Evolutionary conservation across 2,113 vertebrate genomes (phyloP), one percentile per base, ranked within the genome.

Genomic region (Eidolon helvum): DNA sequence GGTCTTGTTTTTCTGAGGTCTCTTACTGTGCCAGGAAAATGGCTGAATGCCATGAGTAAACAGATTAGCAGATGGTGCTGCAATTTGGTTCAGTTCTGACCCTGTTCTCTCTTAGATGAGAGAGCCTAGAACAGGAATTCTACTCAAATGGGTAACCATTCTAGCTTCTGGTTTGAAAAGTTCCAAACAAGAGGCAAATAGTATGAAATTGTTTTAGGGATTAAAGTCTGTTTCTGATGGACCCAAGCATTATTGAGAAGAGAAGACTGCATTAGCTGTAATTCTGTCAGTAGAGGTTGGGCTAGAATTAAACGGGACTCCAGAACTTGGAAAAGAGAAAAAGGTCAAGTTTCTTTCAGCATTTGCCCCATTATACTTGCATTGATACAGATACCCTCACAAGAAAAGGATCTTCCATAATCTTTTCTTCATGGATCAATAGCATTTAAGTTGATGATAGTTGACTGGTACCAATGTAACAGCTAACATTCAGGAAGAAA

Each of bases 61-160:
- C 7, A n/a, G 89, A 77, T 19, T 90, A 87, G 35, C 71, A 95
- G 80, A 92, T 72, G 75, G 94, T 94, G 45, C 59, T 94, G 14
- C 61, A 84, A 91, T 90, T 93, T 96, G 63, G 74, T 95, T 92
- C 87, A 75, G 30, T 92, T 96, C n/a, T 94, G 79, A 95, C 65
- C 55, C 83, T 95, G 63, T 80, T 92, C 75, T 40, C 26, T 80
- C 53, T 82, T 71, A 79, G 21, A 21, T 33, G 33, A 94, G 45
- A 80, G 38, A 88, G 40, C 71, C 65, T 95, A 66, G 45, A 94
- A 88, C 21, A 86, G n/a, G 45, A 85, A 80, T 92, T 33, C 2
- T n/a, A 63, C 30, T 94, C 48, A 92, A 79, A 87, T 80, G 24
- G 69, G 28, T 91, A 92, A 82, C 19, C 30, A 22, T 79, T 71